Evolutionary conservation across 2,113 vertebrate species (phyloP).

Genomic region (Greenwoodochromis staneri): DNA sequence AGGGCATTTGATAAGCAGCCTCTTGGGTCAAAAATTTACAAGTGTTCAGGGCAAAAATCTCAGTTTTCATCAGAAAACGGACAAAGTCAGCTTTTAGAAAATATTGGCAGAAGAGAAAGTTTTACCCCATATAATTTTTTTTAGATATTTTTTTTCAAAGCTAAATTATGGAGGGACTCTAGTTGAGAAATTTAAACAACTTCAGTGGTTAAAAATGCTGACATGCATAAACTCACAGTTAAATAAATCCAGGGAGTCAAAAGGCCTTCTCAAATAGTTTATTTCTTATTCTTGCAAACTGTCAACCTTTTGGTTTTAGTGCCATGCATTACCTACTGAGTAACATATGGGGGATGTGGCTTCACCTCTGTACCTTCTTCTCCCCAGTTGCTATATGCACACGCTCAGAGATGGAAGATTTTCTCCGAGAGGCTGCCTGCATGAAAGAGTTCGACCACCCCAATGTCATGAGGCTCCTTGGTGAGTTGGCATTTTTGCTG

Average conservation of each 20-base stretch:
- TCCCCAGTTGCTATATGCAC: constrained; percentile 84
- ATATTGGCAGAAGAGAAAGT: not conserved
- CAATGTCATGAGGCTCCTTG: constrained; percentile 88
- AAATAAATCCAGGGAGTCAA: not conserved
- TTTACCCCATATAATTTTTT: not conserved
- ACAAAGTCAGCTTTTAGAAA: constrained; percentile 3
- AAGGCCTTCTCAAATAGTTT: not conserved
- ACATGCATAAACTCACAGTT: not conserved
- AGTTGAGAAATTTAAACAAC: not conserved
- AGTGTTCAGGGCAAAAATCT: not conserved
- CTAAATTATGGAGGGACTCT: not conserved
- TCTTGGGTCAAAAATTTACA: not conserved
- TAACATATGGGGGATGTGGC: accelerated
- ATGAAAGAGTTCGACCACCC: constrained; percentile 94
- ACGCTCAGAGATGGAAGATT: constrained; percentile 88
- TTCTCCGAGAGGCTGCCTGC: constrained; percentile 86
- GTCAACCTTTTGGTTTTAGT: not conserved
- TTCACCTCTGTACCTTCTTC: not conserved
- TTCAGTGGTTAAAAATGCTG: not conserved
- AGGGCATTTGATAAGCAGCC: not conserved
- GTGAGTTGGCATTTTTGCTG: constrained; percentile 52
- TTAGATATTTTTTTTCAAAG: not conserved
- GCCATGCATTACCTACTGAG: not conserved
- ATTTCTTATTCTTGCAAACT: not conserved
- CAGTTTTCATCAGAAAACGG: constrained; percentile 1